Conservation (phyloP, 2,888 invertebrate genomes). For the Epistrophella euchroma region DNA sequence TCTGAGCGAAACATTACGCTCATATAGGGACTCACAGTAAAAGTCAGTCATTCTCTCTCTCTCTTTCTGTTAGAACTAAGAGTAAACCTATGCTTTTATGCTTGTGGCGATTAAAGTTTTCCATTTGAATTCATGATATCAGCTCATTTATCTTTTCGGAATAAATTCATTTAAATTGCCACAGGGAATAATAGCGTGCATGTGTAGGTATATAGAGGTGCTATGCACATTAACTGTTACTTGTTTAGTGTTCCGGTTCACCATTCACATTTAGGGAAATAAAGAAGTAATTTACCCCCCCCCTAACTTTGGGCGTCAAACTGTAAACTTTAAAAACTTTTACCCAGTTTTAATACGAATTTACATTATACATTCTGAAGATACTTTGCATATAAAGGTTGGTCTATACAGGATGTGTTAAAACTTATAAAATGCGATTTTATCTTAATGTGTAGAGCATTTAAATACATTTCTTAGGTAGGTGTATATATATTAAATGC, state of each 20-base stretch:
- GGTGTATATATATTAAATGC: background rate
- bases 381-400: background rate
- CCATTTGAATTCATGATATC: conserved; percentile 74
- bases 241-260: background rate
- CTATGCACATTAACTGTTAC: conserved; percentile 25
- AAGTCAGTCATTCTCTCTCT: conserved; percentile 1
- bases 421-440: background rate
- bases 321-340: conserved; percentile 62
- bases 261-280: conserved; percentile 9
- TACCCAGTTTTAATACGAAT: conserved; percentile 37
- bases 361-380: conserved; percentile 2
- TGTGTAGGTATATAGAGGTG: background rate
- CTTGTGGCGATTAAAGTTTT: conserved; percentile 67
- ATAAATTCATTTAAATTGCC: conserved; percentile 72
- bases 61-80: background rate
- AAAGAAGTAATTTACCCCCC: conserved; percentile 48
- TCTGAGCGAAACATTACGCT: background rate
- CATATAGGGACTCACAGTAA: background rate
- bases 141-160: conserved; percentile 71
- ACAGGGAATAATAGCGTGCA: conserved; percentile 64
- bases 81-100: conserved; percentile 20
- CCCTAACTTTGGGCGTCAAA: conserved; percentile 56
- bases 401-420: conserved; percentile 8
- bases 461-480: background rate
- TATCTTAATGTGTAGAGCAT: background rate